Base-by-base conservation (phyloP, 2,888 invertebrate genomes). In the Meganola albula region DNA sequence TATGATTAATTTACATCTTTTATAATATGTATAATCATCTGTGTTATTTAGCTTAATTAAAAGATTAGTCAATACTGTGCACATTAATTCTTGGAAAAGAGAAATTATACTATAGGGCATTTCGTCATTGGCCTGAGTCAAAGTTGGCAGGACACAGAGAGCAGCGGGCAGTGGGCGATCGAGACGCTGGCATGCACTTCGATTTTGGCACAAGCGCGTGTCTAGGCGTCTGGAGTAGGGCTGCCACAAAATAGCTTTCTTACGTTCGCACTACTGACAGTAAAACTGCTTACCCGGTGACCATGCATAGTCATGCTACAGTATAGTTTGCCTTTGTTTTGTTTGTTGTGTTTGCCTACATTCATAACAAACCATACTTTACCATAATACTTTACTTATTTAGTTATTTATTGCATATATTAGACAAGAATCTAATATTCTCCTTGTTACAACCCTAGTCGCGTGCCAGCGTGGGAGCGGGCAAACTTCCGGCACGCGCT, bases 401-500 rank as follows among this genome's bases (percentile, higher is more conserved):
- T n/a, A n/a, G n/a, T n/a, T n/a, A n/a, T n/a, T n/a, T n/a, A n/a
- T n/a, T n/a, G n/a, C n/a, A n/a, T n/a, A n/a, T n/a, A n/a, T n/a
- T n/a, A n/a, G n/a, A n/a, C n/a, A 48, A 42, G 42, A 47, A 38
- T 29, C 28, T 32, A 27, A 51, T 44, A n/a, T n/a, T n/a, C n/a
- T n/a, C n/a, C n/a, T n/a, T n/a, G n/a, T n/a, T n/a, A n/a, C 20
- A 20, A n/a, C 20, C 20, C 20, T 20, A 20, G 20, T 20, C 63
- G 77, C 75, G 76, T 77, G 79, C 79, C 77, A 76, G 73, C 78
- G 79, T 77, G 77, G 80, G 79, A 69, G 77, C 67, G 62, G 63
- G 63, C 58, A 48, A 47, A 52, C 71, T 76, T 79, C 82, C 79
- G 82, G 65, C 74, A 74, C 70, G 67, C 64, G 62, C 36, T 32